Conservation (phyloP, 2,113 vertebrate genomes). For the Phocoena phocoena region DNA sequence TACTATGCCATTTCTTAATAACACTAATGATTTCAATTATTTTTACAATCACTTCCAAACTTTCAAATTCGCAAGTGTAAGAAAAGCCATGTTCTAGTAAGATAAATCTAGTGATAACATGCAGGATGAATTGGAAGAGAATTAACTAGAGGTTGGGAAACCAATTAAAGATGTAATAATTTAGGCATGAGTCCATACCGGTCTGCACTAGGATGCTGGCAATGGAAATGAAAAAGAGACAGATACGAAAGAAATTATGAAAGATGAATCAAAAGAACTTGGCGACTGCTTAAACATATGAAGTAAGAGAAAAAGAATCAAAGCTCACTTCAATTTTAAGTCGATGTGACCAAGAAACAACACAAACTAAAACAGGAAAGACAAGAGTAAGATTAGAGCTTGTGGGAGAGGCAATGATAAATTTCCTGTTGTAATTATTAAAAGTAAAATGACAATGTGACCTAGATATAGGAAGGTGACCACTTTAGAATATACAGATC, state of each 20-base stretch:
- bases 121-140: slow-evolving; percentile 34
- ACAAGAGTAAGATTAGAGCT: not conserved
- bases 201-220: not conserved
- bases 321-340: slow-evolving; percentile 43
- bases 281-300: slow-evolving; percentile 4
- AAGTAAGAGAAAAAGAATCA: slow-evolving; percentile 34
- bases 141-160: slow-evolving; percentile 61
- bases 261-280: slow-evolving; percentile 60
- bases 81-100: slow-evolving; percentile 40
- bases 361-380: not conserved
- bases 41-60: slow-evolving; percentile 40
- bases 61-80: slow-evolving; percentile 33
- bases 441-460: slow-evolving; percentile 35
- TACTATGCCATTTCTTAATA: not conserved
- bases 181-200: slow-evolving; percentile 58
- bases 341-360: slow-evolving; percentile 23
- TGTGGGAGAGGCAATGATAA: not conserved
- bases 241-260: slow-evolving; percentile 37
- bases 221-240: not conserved
- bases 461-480: not conserved
- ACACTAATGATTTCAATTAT: slow-evolving; percentile 6
- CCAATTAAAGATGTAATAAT: slow-evolving; percentile 73
- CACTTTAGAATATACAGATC: not conserved
- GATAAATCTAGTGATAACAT: slow-evolving; percentile 47
- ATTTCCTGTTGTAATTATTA: slow-evolving; percentile 25